Evolutionary conservation across 2,888 invertebrate species (phyloP).

Genomic region (Thera britannica): DNA sequence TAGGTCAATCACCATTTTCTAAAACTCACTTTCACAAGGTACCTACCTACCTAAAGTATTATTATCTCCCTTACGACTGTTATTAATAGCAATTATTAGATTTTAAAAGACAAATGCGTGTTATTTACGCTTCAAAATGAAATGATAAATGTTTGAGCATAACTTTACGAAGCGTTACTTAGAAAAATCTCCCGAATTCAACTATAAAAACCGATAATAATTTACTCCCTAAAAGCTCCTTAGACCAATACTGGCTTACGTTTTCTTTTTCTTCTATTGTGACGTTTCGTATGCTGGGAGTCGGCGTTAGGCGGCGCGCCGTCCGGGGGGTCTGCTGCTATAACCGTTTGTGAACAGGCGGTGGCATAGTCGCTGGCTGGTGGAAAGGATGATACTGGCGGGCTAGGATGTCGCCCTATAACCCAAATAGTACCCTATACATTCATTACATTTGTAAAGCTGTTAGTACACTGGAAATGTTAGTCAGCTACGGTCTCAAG

Average conservation of each 20-base stretch:
- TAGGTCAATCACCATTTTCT: constrained; percentile 21
- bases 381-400: constrained; percentile 80
- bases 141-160: constrained; percentile 44
- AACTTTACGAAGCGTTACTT: constrained; percentile 54
- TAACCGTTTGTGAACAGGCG: constrained; percentile 76
- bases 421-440: constrained; percentile 78
- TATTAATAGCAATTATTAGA: constrained; percentile 52
- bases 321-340: constrained; percentile 68
- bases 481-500: constrained; percentile 40
- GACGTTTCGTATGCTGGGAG: constrained; percentile 49
- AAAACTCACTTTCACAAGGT: constrained; percentile 31
- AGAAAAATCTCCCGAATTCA: constrained; percentile 19
- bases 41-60: constrained; percentile 34
- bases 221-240: constrained; percentile 39
- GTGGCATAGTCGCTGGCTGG: constrained; percentile 72
- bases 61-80: constrained; percentile 69
- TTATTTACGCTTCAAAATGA: constrained; percentile 36
- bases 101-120: constrained; percentile 34
- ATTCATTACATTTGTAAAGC: constrained; percentile 59
- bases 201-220: constrained; percentile 18
- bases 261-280: constrained; percentile 69
- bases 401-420: constrained; percentile 80
- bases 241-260: constrained; percentile 77
- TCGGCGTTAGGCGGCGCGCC: constrained; percentile 42
- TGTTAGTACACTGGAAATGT: constrained; percentile 42